A percentile compares a stretch with the other conserved stretches of the same genome.
phyloP scores from a whole-genome alignment of 2,888 invertebrate species.

The Catocala fraxini region DNA sequence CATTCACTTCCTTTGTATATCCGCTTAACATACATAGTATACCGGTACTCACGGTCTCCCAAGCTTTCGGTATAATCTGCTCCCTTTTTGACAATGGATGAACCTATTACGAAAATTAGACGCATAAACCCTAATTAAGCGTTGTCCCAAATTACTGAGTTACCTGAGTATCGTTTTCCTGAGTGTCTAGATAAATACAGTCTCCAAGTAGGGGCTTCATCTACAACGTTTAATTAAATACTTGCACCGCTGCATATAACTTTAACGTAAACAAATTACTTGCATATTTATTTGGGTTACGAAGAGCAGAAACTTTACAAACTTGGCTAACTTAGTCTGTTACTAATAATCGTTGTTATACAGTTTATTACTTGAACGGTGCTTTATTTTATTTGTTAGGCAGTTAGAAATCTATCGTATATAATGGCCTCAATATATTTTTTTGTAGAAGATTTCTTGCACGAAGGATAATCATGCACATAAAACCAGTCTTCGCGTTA shows the following conservation, averaged over 20 bases:
- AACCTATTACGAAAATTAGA: constrained; percentile 1
- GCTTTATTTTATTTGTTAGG: no score
- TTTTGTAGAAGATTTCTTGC: no score
- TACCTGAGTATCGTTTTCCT: neutral
- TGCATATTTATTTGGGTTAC: constrained; percentile 38
- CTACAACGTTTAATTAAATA: constrained; percentile 33
- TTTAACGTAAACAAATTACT: constrained; percentile 34
- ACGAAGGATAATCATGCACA: no score
- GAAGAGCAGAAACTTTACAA: constrained; percentile 26
- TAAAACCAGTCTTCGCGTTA: no score
- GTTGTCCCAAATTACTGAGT: neutral
- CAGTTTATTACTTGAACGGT: neutral
- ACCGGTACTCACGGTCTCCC: neutral
- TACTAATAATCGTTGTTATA: constrained; percentile 28
- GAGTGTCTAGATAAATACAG: neutral
- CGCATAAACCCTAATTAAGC: constrained; percentile 2
- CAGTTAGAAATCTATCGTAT: no score
- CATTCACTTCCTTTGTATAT: no score
- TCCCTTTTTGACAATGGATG: neutral
- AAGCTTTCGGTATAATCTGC: neutral
- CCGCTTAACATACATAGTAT: no score
- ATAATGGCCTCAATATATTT: no score
- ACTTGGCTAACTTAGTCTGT: constrained; percentile 13
- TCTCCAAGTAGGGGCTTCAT: constrained; percentile 4
- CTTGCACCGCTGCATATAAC: constrained; percentile 24